Base-by-base conservation (phyloP, 2,888 invertebrate species). In the Liposcelis brunnea region DNA sequence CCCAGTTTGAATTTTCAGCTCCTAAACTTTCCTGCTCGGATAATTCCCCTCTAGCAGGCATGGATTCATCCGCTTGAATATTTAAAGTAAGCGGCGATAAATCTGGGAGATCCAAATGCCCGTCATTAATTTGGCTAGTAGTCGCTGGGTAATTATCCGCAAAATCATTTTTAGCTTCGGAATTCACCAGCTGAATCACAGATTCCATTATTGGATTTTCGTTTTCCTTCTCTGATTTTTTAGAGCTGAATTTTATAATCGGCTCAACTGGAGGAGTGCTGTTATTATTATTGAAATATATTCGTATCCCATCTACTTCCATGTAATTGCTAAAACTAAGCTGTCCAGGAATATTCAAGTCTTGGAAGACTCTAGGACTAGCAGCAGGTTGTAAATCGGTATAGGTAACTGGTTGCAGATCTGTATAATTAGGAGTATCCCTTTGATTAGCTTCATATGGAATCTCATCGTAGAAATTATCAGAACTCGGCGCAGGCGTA, bases 11-110 rank as follows among this genome's bases (percentile, higher is more conserved):
- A 12, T 75, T 73, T 53, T 84, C 84, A 58, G 80, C 80, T 10
- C 83, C 84, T 57, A 83, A 79, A 63, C 84, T 84, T 59, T 86
- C 87, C 59, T 85, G 86, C 12, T 84, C 86, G 11, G 84, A 85
- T 35, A 87, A 70, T 63, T 87, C 87, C 1, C 86, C 86, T 50
- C 83, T 73, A 1, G 86, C 79, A 32, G 87, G 86, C 84, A 87
- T 86, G 52, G 78, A 75, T 61, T 87, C 87, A 57, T 87, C 85
- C 0, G 86, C 77, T 53, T 82, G 74, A 55, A 87, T 85, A 58
- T 84, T 80, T 18, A 40, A 19, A 14, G 40, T 7, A 12, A 19
- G 16, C 4, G 15, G 16, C 4, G 15, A 18, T 6, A 40, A 12
- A 40, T 40, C 40, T 10, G 26, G 26, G 26, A 26, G 26, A 8